These are phyloP conservation scores for Cynocephalus volans DNA, from an alignment of 2,113 vertebrate species.

Conservation along the genomic window DNA sequence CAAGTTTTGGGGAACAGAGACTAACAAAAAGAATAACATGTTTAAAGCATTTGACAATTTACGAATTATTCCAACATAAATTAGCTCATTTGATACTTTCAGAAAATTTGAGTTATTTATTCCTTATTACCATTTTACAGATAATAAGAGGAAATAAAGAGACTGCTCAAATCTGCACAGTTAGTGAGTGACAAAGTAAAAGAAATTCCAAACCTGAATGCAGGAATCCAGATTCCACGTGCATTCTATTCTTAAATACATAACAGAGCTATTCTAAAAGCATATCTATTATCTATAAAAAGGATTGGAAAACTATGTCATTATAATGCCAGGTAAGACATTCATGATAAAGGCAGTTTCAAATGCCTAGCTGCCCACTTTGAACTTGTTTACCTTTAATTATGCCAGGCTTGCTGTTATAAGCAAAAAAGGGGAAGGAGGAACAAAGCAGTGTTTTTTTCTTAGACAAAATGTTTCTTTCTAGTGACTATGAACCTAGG, in stretches of 20 bases:
- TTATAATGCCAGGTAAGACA: not conserved
- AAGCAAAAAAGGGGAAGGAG: not conserved
- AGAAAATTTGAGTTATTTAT: not conserved
- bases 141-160: not conserved
- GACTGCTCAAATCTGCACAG: not conserved
- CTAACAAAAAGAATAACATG: not conserved
- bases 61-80: not conserved
- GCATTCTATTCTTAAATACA: not conserved
- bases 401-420: not conserved
- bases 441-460: not conserved
- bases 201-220: not conserved
- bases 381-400: not conserved
- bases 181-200: not conserved
- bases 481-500: conserved; percentile 28
- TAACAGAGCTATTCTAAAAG: not conserved
- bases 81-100: not conserved
- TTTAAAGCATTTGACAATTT: not conserved
- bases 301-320: not conserved
- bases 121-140: not conserved
- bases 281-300: not conserved
- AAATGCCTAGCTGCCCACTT: not conserved
- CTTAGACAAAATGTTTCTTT: conserved; percentile 19
- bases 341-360: not conserved
- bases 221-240: not conserved
- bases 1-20: not conserved